phyloP scores from a whole-genome alignment of 2,113 vertebrate species.

The Puffinus mauretanicus region DNA sequence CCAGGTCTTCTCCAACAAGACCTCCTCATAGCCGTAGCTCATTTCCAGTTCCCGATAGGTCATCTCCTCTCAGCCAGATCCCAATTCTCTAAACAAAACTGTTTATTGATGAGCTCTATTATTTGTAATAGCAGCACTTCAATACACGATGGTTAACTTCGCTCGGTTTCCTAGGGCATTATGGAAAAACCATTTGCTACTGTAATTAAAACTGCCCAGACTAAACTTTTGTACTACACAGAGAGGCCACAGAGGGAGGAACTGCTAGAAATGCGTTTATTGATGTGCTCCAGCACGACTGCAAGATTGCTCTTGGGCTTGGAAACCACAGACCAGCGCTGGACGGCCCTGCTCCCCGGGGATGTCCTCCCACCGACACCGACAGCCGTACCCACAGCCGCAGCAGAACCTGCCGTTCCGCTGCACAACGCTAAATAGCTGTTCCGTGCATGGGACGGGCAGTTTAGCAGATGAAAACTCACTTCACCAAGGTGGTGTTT shows the following conservation, averaged over 20 bases:
- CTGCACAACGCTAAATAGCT: neutral
- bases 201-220: neutral
- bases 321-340: neutral
- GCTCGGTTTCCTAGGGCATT: neutral
- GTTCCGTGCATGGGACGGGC: accelerated
- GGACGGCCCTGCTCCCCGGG: neutral
- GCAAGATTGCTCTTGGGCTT: neutral
- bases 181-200: conserved; percentile 3
- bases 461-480: neutral
- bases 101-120: neutral
- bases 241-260: neutral
- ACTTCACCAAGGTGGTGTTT: neutral
- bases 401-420: neutral
- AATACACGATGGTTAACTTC: neutral
- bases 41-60: neutral
- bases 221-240: neutral
- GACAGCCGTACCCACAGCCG: neutral
- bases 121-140: neutral
- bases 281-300: neutral
- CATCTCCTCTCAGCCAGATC: neutral
- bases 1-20: neutral
- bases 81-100: neutral
- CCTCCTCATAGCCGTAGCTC: neutral
- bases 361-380: neutral
- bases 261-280: neutral